Conservation (phyloP, 2,113 vertebrate species). For the Neoarius graeffei region DNA sequence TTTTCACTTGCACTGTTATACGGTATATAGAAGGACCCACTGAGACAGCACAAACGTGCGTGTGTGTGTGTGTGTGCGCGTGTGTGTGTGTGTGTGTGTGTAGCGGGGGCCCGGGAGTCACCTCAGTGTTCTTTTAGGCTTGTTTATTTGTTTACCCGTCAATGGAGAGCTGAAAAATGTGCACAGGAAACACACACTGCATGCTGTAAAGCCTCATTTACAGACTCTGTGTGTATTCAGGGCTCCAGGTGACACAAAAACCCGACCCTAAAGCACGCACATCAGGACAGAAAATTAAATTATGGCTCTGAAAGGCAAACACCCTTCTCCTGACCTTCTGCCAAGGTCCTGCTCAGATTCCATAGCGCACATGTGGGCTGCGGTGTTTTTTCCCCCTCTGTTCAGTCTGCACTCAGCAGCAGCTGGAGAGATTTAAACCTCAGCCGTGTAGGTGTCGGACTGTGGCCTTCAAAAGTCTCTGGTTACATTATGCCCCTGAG, state of each 20-base stretch:
- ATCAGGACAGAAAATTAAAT: slow-evolving; percentile 4
- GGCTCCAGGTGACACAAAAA: not conserved
- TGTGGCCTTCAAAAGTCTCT: slow-evolving; percentile 50
- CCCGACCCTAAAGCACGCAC: not conserved
- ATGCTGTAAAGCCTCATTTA: slow-evolving; percentile 22
- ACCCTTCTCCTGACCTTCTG: not conserved
- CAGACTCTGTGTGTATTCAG: slow-evolving; percentile 14
- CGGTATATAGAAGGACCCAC: not conserved
- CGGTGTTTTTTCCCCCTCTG: not conserved
- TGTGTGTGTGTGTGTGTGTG: slow-evolving; percentile 41
- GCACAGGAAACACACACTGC: slow-evolving; percentile 5
- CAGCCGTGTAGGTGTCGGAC: slow-evolving; percentile 36
- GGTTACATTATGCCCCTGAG: slow-evolving; percentile 52
- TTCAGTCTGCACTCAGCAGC: slow-evolving; percentile 9
- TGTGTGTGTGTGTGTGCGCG: slow-evolving; percentile 38
- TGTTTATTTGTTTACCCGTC: slow-evolving; percentile 46
- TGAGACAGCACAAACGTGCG: slow-evolving; percentile 28
- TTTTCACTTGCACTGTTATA: not conserved
- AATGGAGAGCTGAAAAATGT: slow-evolving; percentile 4
- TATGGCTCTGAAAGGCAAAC: slow-evolving; percentile 14
- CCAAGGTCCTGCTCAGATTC: not conserved
- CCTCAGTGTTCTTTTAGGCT: slow-evolving; percentile 41
- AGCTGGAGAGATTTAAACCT: slow-evolving; percentile 35
- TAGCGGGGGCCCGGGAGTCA: slow-evolving; percentile 24
- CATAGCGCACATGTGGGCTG: not conserved